These are phyloP conservation scores for Drosophila tanythrix DNA, from an alignment of 2,888 invertebrate species.

Conservation along the genomic window DNA sequence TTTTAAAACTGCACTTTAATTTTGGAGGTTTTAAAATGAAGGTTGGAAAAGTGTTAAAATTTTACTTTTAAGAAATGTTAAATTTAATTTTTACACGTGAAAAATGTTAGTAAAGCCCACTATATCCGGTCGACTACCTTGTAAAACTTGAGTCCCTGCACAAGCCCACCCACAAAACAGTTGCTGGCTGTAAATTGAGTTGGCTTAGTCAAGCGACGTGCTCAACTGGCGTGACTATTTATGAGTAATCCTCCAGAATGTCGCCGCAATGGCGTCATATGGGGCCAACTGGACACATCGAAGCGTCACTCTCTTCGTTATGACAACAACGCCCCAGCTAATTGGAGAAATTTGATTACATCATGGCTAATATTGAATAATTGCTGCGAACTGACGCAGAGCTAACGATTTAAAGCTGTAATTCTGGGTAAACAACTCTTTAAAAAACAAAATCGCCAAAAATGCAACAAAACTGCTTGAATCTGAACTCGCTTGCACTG, in stretches of 20 bases:
- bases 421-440: too few species aligned
- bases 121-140: not conserved
- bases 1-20: not conserved
- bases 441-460: not conserved
- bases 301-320: not conserved
- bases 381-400: constrained; percentile 11
- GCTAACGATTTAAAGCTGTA: not conserved
- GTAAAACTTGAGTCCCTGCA: constrained; percentile 16
- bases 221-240: constrained; percentile 69
- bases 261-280: constrained; percentile 71
- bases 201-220: constrained; percentile 39
- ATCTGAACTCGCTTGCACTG: not conserved
- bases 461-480: not conserved
- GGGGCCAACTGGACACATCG: constrained; percentile 31
- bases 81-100: accelerated
- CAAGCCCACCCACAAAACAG: constrained; percentile 19
- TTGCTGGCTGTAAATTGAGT: constrained; percentile 1
- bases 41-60: not conserved
- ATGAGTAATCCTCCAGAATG: constrained; percentile 61
- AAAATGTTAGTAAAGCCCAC: not conserved
- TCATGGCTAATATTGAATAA: constrained; percentile 28
- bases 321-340: constrained; percentile 32
- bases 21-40: not conserved
- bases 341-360: constrained; percentile 6
- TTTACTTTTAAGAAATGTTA: not conserved